Conservation (phyloP, 2,888 invertebrate species). For the Lysandra coridon region DNA sequence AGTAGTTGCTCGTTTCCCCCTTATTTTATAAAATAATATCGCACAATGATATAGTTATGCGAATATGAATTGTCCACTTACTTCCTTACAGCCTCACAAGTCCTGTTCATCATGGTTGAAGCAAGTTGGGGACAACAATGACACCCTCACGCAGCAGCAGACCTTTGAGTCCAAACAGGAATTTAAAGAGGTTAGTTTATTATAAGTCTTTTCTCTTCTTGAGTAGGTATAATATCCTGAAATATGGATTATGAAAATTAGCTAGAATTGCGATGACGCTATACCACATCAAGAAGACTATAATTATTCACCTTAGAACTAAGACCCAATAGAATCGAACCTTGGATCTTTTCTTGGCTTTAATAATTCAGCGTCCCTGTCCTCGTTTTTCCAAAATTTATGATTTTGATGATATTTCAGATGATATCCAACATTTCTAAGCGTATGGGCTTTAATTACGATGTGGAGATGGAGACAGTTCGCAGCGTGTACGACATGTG, state of each 20-base stretch:
- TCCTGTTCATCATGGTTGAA: slow-evolving; percentile 82
- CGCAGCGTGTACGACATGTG: slow-evolving; percentile 88
- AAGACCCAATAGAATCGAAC: no score
- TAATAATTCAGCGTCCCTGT: no score
- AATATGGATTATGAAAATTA: no score
- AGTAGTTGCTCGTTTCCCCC: no score
- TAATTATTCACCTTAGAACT: no score
- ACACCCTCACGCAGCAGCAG: slow-evolving; percentile 56
- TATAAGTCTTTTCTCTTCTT: not conserved
- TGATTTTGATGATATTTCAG: slow-evolving; percentile 38
- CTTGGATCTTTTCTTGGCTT: no score
- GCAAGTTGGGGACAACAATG: slow-evolving; percentile 70
- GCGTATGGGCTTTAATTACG: slow-evolving; percentile 83
- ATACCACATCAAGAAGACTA: no score
- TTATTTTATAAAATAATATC: no score
- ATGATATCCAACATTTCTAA: slow-evolving; percentile 81
- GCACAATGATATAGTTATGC: not conserved
- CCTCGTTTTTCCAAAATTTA: no score
- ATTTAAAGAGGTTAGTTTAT: slow-evolving; percentile 55
- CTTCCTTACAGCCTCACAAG: slow-evolving; percentile 78
- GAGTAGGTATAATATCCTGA: not conserved
- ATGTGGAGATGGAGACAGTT: slow-evolving; percentile 76
- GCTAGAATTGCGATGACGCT: no score
- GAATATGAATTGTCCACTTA: not conserved
- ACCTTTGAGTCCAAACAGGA: slow-evolving; percentile 72